Evolutionary conservation across 2,888 invertebrate genomes (phyloP), one percentile per base, ranked within the genome.

Genomic region (Agonopterix heracliana): DNA sequence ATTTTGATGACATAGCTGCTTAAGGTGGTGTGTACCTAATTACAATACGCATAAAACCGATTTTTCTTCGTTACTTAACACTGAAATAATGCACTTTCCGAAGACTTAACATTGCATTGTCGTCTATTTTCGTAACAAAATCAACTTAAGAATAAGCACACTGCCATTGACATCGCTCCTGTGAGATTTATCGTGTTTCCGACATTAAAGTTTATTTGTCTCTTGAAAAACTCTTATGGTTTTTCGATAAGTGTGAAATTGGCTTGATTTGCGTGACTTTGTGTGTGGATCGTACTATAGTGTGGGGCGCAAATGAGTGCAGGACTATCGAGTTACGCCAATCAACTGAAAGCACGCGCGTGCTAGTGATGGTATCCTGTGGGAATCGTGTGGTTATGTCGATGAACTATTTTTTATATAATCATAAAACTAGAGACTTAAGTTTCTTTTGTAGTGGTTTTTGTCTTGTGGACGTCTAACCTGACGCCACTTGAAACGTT

Each of bases 261-360:
- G 26, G 26, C 26, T 26, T 26, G 26, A 26, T 26, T 26, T 26
- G 26, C 26, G 26, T 26, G 26, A 26, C 26, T 26, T 26, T 5
- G 26, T 7, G 26, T 26, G 7, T 26, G 26, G 5, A 26, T 26
- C 1, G 26, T 5, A 26, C 26, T 26, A 26, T 26, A 74, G 81
- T 77, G 81, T 76, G 74, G 71, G 70, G 71, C 74, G 73, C 78
- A 78, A 82, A 82, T 80, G 82, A 82, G 79, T 79, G 83, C 81
- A 80, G 73, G 68, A 68, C 75, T 83, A 86, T 87, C 85, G 81
- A 84, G 84, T 87, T 87, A 86, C 87, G 81, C 80, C 86, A 86
- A 87, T 87, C 86, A 84, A 77, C 81, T 81, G 80, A 75, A 77
- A 82, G 82, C 81, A 80, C 80, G 76, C 76, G 75, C 63, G 62